Conservation (phyloP, 2,888 invertebrate genomes). For the Syritta pipiens region DNA sequence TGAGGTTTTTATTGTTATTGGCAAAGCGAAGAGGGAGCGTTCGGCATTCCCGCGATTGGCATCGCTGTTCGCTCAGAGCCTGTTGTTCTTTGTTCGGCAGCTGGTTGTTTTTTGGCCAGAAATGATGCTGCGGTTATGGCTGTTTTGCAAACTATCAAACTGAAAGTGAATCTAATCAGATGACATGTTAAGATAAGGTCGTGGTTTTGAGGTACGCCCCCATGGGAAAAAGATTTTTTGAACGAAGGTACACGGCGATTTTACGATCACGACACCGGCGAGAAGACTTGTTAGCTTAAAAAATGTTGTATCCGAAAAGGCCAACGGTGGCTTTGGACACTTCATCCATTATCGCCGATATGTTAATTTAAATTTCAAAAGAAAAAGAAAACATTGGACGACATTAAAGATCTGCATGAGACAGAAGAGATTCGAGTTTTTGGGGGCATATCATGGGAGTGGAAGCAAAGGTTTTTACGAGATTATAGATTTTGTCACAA, state of each 20-base stretch:
- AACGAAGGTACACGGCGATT: not conserved
- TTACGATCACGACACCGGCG: conserved; percentile 12
- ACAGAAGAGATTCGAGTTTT: no score
- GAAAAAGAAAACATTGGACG: no score
- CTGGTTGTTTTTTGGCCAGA: no score
- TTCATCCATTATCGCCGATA: no score
- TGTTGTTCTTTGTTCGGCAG: conserved; percentile 22
- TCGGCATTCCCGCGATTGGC: conserved; percentile 29
- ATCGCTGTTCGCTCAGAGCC: conserved; percentile 13
- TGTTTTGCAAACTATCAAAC: conserved; percentile 41
- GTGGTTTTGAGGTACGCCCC: conserved; percentile 28
- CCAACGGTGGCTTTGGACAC: no score
- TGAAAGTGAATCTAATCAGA: conserved; percentile 51
- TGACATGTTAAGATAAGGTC: conserved; percentile 46
- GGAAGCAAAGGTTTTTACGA: no score
- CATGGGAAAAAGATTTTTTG: conserved; percentile 30
- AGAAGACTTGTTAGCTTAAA: not conserved
- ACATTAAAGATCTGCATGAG: no score
- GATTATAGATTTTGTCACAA: no score
- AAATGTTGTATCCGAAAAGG: not conserved
- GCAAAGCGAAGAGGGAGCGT: conserved; percentile 16
- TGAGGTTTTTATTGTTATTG: conserved; percentile 68
- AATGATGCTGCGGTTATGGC: no score
- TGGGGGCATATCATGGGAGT: no score
- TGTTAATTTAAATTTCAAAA: no score